phyloP scores from a whole-genome alignment of 2,113 vertebrate species.

The Acanthochromis polyacanthus region DNA sequence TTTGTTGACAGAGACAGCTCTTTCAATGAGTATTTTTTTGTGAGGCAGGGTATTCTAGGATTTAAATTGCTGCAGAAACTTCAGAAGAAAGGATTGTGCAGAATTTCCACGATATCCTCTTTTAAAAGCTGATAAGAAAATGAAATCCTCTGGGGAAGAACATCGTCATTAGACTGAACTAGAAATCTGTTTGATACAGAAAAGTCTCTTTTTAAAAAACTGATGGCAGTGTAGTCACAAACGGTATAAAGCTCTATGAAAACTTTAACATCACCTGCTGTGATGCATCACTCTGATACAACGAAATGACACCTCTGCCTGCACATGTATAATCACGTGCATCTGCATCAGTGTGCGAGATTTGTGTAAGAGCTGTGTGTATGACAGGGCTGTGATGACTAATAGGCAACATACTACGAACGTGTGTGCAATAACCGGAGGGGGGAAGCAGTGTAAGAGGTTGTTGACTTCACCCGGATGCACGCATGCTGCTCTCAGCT shows the following conservation, averaged over 20 bases:
- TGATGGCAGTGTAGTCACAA: conserved; percentile 23
- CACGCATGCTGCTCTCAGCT: conserved; percentile 38
- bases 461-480: conserved; percentile 68
- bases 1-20: not conserved
- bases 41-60: not conserved
- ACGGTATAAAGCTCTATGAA: conserved; percentile 3
- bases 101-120: not conserved
- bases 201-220: conserved; percentile 21
- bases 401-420: conserved; percentile 35
- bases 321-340: conserved; percentile 21
- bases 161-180: not conserved
- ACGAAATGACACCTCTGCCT: conserved; percentile 45
- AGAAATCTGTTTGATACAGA: not conserved
- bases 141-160: conserved; percentile 10
- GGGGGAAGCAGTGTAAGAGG: conserved; percentile 47
- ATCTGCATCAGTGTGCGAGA: conserved; percentile 33
- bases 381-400: conserved; percentile 60
- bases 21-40: not conserved
- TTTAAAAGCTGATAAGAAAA: conserved; percentile 30
- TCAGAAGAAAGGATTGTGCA: not conserved
- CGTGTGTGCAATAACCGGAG: conserved; percentile 27
- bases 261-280: conserved; percentile 21
- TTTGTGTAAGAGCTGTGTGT: conserved; percentile 16
- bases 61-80: conserved; percentile 10
- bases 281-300: conserved; percentile 30